These are phyloP conservation scores for Notiomystis cincta DNA, from an alignment of 2,113 vertebrate genomes.

Conservation along the genomic window DNA sequence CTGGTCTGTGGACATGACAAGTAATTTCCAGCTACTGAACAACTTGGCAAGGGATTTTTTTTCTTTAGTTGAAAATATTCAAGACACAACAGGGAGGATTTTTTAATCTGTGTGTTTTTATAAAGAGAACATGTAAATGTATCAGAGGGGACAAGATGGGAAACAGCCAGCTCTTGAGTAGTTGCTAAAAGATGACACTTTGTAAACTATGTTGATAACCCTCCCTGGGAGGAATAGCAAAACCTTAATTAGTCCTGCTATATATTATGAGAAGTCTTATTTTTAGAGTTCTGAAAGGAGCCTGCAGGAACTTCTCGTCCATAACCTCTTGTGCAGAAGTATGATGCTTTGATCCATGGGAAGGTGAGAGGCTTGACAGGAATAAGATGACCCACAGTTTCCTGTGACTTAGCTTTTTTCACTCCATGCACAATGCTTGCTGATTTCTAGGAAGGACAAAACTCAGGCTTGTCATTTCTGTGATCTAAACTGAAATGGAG, in stretches of 20 bases:
- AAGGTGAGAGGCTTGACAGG: neutral
- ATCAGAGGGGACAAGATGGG: neutral
- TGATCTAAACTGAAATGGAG: neutral
- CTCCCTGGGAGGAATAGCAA: slow-evolving; percentile 62
- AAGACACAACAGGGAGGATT: slow-evolving; percentile 31
- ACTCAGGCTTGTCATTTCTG: neutral
- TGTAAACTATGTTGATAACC: slow-evolving; percentile 78
- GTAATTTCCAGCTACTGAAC: slow-evolving; percentile 72
- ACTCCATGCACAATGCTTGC: neutral
- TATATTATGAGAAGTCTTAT: slow-evolving; percentile 69
- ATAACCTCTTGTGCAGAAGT: neutral
- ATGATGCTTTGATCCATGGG: neutral
- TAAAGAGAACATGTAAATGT: slow-evolving; percentile 12
- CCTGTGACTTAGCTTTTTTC: neutral
- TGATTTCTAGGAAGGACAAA: neutral
- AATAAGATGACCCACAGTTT: neutral
- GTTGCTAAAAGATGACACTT: slow-evolving; percentile 79
- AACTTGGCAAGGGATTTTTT: slow-evolving; percentile 72
- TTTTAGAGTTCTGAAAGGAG: slow-evolving; percentile 51
- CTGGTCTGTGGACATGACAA: slow-evolving; percentile 58
- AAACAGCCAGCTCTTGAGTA: slow-evolving; percentile 64
- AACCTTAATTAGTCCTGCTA: slow-evolving; percentile 80
- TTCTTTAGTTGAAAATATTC: slow-evolving; percentile 68
- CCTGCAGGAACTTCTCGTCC: neutral
- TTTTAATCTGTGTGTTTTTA: neutral